Base-by-base conservation (phyloP, 2,113 vertebrate species). In the Notarius quadriscutis region DNA sequence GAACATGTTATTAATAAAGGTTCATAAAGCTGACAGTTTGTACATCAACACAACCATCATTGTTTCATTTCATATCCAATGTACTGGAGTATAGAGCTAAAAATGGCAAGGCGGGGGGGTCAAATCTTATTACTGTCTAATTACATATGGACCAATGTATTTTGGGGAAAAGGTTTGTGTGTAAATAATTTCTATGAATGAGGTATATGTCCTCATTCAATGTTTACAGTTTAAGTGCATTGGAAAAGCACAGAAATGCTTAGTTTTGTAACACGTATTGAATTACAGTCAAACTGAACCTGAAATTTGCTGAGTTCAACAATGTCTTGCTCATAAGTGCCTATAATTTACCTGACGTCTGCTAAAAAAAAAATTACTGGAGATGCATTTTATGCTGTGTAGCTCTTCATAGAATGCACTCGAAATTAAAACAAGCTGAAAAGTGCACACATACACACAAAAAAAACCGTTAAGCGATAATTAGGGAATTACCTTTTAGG, bases 151-250 rank as follows among this genome's bases (percentile, higher is more conserved):
- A 86, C 48, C 41, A 51, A 22, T 34, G 41, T 80, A 80, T 69
- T 25, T 30, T 0, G 12, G 25, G 14, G 34, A 5, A 5, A 20
- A 34, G 2, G 25, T 2, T 55, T 53, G 51, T 79, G 22, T 55
- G 9, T 51, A 25, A 18, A 10, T 34, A 1, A 30, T 34, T 30
- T 58, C 8, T 7, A 34, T 58, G 30, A 34, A 80, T 58, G 78
- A 58, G 7, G 17, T 58, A 58, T 11, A 62, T 41, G 10, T 4
- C 18, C 51, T 86, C 63, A 25, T 80, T 86, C 50, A 57, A 60
- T 63, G 57, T 63, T 85, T 48, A 78, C 57, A 78, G 50, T 22
- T 78, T n/a, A 85, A 79, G 75, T 86, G 75, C 50, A 41, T 18
- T 81, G 77, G 9, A 51, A 51, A 78, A 85, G 7, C 22, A 60